These are phyloP conservation scores for Ditylenchus dipsaci DNA, from an alignment of 1,140 invertebrate species.

Conservation along the genomic window DNA sequence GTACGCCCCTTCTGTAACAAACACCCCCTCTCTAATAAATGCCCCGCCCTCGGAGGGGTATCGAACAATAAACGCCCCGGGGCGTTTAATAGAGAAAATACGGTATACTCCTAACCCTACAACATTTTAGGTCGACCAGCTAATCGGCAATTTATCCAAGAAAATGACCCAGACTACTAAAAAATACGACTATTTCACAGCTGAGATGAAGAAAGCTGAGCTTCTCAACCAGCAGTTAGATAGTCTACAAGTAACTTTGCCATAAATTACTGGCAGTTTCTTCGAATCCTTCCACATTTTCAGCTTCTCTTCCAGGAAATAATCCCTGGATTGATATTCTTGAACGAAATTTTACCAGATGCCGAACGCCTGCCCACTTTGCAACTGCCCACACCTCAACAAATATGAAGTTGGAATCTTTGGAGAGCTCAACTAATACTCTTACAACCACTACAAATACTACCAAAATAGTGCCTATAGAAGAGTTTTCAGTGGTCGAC, in stretches of 20 bases:
- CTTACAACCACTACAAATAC: background rate
- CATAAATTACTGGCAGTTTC: background rate
- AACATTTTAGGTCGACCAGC: conserved; percentile 25
- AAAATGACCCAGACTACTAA: conserved; percentile 3
- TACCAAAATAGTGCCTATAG: background rate
- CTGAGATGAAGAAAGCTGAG: conserved; percentile 26
- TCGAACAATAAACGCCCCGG: too few species aligned
- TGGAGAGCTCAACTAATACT: background rate
- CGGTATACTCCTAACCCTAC: too few species aligned
- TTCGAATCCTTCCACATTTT: too few species aligned
- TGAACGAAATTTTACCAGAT: background rate
- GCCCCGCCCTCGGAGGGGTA: too few species aligned
- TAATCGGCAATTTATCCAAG: conserved; percentile 6
- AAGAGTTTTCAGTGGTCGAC: background rate
- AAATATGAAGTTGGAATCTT: background rate
- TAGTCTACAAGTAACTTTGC: conserved; percentile 17
- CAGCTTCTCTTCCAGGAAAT: background rate
- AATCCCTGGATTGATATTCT: background rate
- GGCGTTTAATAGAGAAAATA: too few species aligned
- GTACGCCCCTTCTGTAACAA: too few species aligned
- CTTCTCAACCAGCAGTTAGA: conserved; percentile 19
- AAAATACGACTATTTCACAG: conserved; percentile 22
- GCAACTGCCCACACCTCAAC: background rate
- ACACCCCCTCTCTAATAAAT: too few species aligned
- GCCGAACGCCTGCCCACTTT: background rate